Evolutionary conservation across 2,113 vertebrate genomes (phyloP).

Genomic region (Petaurus breviceps): DNA sequence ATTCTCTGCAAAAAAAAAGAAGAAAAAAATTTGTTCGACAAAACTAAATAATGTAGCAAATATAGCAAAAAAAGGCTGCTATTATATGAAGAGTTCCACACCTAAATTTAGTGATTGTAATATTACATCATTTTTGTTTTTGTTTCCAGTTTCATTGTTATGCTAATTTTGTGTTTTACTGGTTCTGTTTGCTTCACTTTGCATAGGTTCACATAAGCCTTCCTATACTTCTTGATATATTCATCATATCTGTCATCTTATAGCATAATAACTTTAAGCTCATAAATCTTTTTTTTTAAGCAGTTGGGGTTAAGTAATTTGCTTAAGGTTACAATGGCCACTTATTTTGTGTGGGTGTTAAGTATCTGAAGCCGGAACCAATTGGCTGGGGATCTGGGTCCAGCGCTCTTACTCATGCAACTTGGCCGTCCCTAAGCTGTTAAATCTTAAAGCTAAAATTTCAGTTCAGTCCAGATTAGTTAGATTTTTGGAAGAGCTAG

Average conservation of each 20-base stretch:
- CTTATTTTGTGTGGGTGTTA: no score
- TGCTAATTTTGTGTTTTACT: neutral
- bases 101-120: no score
- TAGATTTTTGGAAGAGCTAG: neutral
- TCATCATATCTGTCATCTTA: neutral
- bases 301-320: no score
- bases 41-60: neutral
- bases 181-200: neutral
- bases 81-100: no score
- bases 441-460: neutral
- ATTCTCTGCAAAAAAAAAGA: neutral
- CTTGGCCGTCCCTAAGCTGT: no score
- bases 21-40: neutral
- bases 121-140: neutral
- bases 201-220: neutral
- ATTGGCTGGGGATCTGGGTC: no score
- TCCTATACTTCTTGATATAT: neutral
- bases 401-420: no score
- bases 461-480: neutral
- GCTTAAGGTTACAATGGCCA: no score
- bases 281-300: no score
- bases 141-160: neutral
- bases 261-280: neutral
- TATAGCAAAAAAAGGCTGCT: neutral
- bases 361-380: no score